These are phyloP conservation scores for Trogon surrucura DNA, from an alignment of 2,113 vertebrate genomes.

Conservation along the genomic window DNA sequence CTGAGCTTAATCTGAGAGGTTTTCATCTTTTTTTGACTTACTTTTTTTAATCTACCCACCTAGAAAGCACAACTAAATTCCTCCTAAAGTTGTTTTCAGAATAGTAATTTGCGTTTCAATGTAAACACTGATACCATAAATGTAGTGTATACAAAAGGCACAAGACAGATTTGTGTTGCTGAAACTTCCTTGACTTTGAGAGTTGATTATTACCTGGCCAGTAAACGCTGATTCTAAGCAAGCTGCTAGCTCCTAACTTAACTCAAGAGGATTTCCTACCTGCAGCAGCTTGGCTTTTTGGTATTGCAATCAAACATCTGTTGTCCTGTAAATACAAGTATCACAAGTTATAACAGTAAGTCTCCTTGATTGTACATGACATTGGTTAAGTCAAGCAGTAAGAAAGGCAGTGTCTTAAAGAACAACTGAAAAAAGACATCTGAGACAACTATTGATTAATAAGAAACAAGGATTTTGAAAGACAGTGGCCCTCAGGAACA, in stretches of 20 bases:
- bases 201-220: background rate
- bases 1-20: background rate
- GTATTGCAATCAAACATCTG: background rate
- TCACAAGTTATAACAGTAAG: background rate
- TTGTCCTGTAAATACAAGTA: constrained; percentile 14
- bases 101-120: constrained; percentile 38
- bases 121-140: constrained; percentile 59
- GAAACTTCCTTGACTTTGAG: constrained; percentile 46
- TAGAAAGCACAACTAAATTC: background rate
- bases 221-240: background rate
- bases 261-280: background rate
- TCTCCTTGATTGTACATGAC: background rate
- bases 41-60: background rate
- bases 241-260: background rate
- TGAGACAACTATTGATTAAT: background rate
- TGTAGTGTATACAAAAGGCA: constrained; percentile 66
- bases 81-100: background rate
- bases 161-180: constrained; percentile 52
- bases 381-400: background rate
- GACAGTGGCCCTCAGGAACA: background rate
- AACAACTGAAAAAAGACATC: background rate
- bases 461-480: background rate
- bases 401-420: constrained; percentile 37
- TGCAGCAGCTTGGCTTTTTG: constrained; percentile 29
- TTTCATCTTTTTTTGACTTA: background rate